Percentiles rank a stretch among this genome's conserved stretches.
Evolutionary conservation across 2,113 vertebrate species (phyloP).

Genomic region (Thamnaconus septentrionalis): DNA sequence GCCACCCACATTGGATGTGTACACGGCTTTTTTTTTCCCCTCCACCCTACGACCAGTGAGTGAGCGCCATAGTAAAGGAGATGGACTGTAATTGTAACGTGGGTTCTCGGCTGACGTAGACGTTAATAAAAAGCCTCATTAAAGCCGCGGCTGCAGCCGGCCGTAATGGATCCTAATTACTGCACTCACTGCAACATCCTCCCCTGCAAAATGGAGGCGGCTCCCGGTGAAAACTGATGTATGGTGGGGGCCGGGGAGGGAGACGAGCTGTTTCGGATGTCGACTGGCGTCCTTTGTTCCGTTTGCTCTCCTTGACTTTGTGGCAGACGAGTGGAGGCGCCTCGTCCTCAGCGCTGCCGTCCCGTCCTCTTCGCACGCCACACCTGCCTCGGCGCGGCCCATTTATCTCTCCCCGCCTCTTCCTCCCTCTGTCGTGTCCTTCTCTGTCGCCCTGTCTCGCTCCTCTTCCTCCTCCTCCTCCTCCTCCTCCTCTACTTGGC

Average conservation of each 20-base stretch:
- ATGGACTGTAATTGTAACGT: no score
- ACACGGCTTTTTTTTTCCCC: no score
- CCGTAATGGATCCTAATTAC: constrained; percentile 56
- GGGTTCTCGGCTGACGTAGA: no score
- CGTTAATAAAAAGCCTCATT: no score
- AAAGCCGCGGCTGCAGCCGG: constrained; percentile 13
- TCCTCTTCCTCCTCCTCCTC: constrained; percentile 8
- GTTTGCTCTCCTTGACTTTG: constrained; percentile 41
- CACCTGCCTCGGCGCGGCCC: constrained; percentile 37
- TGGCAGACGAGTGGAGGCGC: constrained; percentile 42
- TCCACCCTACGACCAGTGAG: no score
- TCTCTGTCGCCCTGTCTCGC: constrained; percentile 46
- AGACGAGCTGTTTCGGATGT: no score
- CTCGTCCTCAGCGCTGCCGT: constrained; percentile 27
- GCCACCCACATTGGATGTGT: no score
- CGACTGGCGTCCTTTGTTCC: constrained; percentile 27
- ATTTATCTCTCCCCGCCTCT: constrained; percentile 48
- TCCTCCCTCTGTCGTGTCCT: constrained; percentile 49
- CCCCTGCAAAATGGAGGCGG: constrained; percentile 60
- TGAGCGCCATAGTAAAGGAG: no score
- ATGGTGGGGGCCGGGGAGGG: no score
- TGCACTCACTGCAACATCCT: constrained; percentile 41
- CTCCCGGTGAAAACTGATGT: constrained; percentile 5
- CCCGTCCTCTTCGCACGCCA: constrained; percentile 46
- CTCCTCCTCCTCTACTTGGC: constrained; percentile 12